Evolutionary conservation across 2,113 vertebrate species (phyloP), one percentile per base, ranked within the genome.

Genomic region (Melanostigma gelatinosum): DNA sequence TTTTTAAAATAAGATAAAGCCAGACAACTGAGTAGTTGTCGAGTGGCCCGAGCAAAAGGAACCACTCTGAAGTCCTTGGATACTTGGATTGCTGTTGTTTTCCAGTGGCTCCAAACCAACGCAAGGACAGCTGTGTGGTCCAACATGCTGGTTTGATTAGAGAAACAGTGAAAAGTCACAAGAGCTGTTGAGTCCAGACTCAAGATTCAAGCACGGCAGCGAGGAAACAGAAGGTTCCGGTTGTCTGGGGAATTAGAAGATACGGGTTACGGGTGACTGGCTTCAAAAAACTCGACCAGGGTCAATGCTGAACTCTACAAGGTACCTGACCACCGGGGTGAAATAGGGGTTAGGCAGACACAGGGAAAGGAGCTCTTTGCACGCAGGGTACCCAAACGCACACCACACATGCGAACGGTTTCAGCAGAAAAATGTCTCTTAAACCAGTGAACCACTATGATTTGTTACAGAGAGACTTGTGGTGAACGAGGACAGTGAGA

Each of bases 61-160:
- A 82, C 75, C 72, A n/a, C 42, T 79, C 76, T 29, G 4, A 50
- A 68, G 6, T 13, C 52, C 27, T 80, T 72, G 82, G 81, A 79
- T 75, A 77, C 80, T 73, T 66, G 67, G 50, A 78, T 72, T 54
- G 67, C 54, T 72, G 79, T 79, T 91, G 85, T 89, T 89, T 86
- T 60, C 79, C 32, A 72, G 72, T 80, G 85, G 85, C 77, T 85
- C 46, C 54, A 27, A 87, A 85, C 72, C 71, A 72, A 79, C 65
- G 61, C 77, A 64, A 81, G 75, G 84, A 87, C 90, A 89, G 80
- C 83, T 87, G 91, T 91, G 87, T 87, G 91, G 88, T 92, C 88
- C 68, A 70, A 88, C 91, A 93, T 84, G 75, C 74, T 84, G 89
- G 20, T 91, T 86, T 65, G 78, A 93, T 94, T 93, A 92, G 54